Conservation (phyloP, 1,140 invertebrate species). For the Leptestheria dahalacensis region DNA sequence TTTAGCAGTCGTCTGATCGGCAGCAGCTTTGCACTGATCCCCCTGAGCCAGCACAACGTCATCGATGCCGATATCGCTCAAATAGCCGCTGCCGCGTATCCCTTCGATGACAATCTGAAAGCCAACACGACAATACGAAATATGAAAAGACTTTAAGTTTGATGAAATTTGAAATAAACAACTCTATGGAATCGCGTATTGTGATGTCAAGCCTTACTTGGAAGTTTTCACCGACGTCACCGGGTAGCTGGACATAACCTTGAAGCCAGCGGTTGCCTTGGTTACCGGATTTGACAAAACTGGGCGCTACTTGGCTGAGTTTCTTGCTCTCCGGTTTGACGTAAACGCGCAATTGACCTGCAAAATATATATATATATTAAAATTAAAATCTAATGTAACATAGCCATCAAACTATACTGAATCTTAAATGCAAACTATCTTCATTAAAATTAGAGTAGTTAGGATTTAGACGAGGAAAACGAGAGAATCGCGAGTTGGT, state of each 20-base stretch:
- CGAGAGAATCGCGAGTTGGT: too few relatives aligned
- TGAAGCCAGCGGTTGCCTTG: slow-evolving; percentile 52
- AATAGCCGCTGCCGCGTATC: slow-evolving; percentile 42
- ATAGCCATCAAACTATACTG: neutral
- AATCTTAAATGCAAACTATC: neutral
- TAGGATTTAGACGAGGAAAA: neutral
- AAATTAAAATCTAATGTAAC: neutral
- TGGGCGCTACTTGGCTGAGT: slow-evolving; percentile 25
- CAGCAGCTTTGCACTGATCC: slow-evolving; percentile 26
- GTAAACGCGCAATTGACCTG: slow-evolving; percentile 43
- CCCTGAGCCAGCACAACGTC: slow-evolving; percentile 41
- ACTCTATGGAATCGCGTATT: neutral
- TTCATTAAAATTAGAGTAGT: too few relatives aligned
- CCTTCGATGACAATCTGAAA: slow-evolving; percentile 52
- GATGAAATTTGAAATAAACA: neutral
- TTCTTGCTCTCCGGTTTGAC: slow-evolving; percentile 35
- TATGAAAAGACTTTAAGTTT: neutral
- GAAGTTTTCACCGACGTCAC: slow-evolving; percentile 35
- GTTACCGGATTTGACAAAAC: slow-evolving; percentile 45
- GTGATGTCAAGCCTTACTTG: slow-evolving; percentile 34
- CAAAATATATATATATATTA: neutral
- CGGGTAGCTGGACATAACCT: slow-evolving; percentile 35
- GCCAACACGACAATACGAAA: neutral
- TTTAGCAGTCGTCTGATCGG: slow-evolving; percentile 14
- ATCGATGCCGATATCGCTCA: slow-evolving; percentile 59